A percentile compares a stretch with the other conserved stretches of the same genome.
These are phyloP conservation scores for Sparidentex hasta DNA, from an alignment of 2,797 vertebrate species.

Conservation along the genomic window DNA sequence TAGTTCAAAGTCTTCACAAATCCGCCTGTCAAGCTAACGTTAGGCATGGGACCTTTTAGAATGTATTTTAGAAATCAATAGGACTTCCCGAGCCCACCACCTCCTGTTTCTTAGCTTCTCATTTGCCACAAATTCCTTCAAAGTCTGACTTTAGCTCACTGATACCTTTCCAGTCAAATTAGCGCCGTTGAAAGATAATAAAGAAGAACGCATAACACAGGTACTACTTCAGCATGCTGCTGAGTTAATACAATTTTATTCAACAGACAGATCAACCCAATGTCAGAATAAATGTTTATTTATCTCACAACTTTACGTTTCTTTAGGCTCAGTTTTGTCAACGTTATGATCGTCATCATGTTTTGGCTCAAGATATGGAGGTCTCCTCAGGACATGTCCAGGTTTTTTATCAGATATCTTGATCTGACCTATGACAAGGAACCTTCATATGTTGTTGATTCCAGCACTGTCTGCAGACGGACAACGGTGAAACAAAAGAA, in stretches of 20 bases:
- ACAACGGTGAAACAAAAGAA: no score
- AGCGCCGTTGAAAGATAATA: not conserved
- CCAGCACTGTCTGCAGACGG: no score
- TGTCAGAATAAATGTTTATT: no score
- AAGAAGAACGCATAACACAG: not conserved
- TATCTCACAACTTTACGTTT: no score
- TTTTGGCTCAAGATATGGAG: no score
- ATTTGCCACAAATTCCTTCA: slow-evolving; percentile 64
- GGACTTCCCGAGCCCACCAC: slow-evolving; percentile 54
- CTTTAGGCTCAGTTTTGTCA: no score
- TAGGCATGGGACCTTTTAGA: slow-evolving; percentile 80
- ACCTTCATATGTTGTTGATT: no score
- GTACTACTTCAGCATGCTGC: not conserved
- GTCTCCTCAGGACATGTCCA: no score
- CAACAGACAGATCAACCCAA: not conserved
- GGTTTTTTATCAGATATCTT: no score
- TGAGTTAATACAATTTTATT: not conserved
- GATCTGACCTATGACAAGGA: no score
- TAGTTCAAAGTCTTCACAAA: slow-evolving; percentile 81
- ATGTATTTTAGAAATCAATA: slow-evolving; percentile 82
- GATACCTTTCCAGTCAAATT: slow-evolving; percentile 10
- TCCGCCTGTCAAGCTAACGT: slow-evolving; percentile 78
- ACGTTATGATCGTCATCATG: no score
- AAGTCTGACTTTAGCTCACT: slow-evolving; percentile 23
- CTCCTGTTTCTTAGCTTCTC: slow-evolving; percentile 42